phyloP scores from a whole-genome alignment of 1,140 invertebrate genomes.

The Penaeus chinensis region DNA sequence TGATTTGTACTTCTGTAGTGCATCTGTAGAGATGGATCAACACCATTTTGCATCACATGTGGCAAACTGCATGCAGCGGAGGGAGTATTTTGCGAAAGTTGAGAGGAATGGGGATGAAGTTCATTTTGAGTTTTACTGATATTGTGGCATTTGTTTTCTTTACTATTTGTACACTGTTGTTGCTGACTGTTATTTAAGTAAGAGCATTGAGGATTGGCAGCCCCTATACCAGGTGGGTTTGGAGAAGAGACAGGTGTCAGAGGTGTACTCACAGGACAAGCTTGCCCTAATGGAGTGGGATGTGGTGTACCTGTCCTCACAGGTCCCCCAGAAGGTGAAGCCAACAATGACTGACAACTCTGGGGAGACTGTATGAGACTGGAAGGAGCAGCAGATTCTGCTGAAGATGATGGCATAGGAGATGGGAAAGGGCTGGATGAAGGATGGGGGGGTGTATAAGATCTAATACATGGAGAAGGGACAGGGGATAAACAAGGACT shows the following conservation, averaged over 20 bases:
- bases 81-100: slow-evolving; percentile 51
- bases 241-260: slow-evolving; percentile 53
- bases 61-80: slow-evolving; percentile 53
- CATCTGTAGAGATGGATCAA: slow-evolving; percentile 55
- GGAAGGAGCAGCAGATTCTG: slow-evolving; percentile 47
- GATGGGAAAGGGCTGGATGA: slow-evolving; percentile 45
- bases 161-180: slow-evolving; percentile 51
- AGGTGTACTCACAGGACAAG: slow-evolving; percentile 45
- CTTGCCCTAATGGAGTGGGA: slow-evolving; percentile 34
- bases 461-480: slow-evolving; percentile 45
- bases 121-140: slow-evolving; percentile 46
- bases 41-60: slow-evolving; percentile 58
- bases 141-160: slow-evolving; percentile 44
- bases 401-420: slow-evolving; percentile 38
- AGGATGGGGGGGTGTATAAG: slow-evolving; percentile 41
- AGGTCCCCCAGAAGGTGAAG: slow-evolving; percentile 40
- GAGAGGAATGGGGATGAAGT: slow-evolving; percentile 40
- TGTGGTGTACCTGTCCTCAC: slow-evolving; percentile 36
- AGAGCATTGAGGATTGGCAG: slow-evolving; percentile 45
- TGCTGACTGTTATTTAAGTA: slow-evolving; percentile 38
- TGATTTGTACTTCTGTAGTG: slow-evolving; percentile 60
- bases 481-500: slow-evolving; percentile 53
- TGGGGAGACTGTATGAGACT: slow-evolving; percentile 47
- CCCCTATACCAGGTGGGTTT: slow-evolving; percentile 34
- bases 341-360: slow-evolving; percentile 47